These are phyloP conservation scores for Cliona cf. orientalis DNA, from an alignment of 37 sponge, comb jelly and placozoan species.

Conservation along the genomic window DNA sequence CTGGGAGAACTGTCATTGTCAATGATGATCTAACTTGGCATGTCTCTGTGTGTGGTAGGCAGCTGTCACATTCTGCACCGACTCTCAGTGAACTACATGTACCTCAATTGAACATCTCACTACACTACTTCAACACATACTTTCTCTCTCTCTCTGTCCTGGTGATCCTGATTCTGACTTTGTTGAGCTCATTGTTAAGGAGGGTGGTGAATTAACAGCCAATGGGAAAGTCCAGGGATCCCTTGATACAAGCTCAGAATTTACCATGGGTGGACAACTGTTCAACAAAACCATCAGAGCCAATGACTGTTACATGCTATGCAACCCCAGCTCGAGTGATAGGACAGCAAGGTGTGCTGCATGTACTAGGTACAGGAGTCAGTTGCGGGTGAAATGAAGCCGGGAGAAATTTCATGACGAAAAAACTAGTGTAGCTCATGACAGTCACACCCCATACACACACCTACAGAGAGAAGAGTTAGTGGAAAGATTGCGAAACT, in stretches of 20 bases:
- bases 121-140: background rate
- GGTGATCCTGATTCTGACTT: slow-evolving; percentile 24
- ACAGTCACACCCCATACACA: slow-evolving; percentile 10
- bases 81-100: too few relatives aligned
- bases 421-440: background rate
- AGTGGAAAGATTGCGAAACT: background rate
- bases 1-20: background rate
- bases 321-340: background rate
- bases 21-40: slow-evolving; percentile 1
- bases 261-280: background rate
- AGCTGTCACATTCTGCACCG: too few relatives aligned
- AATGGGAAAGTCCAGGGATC: background rate
- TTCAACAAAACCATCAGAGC: background rate
- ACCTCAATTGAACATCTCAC: too few relatives aligned
- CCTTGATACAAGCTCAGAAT: background rate
- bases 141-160: background rate
- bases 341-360: background rate
- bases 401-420: background rate
- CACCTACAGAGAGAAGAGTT: background rate
- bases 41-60: background rate
- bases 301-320: background rate
- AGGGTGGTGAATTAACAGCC: background rate
- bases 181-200: slow-evolving; percentile 2
- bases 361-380: background rate
- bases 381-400: background rate